Evolutionary conservation across 2,888 invertebrate species (phyloP).

Genomic region (Phyllotreta striolata): DNA sequence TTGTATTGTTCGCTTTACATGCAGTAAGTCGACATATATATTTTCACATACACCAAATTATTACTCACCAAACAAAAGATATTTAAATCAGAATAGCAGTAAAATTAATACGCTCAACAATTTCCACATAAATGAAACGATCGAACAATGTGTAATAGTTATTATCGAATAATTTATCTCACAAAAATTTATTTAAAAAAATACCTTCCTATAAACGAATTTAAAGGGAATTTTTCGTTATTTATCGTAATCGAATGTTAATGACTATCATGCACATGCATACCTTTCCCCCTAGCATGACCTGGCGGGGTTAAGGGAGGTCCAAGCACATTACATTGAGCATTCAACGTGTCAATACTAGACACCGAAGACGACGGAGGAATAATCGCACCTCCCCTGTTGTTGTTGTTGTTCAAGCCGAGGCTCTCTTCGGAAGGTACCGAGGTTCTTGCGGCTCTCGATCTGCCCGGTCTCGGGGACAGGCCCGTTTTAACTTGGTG

Average conservation of each 20-base stretch:
- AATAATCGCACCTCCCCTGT: constrained; percentile 56
- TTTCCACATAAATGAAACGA: constrained; percentile 3
- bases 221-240: no score
- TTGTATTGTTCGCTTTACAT: constrained; percentile 10
- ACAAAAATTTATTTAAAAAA: neutral
- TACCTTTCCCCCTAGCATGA: constrained; percentile 59
- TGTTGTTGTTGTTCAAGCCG: constrained; percentile 60
- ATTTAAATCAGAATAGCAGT: no score
- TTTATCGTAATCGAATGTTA: neutral
- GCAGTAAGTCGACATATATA: neutral
- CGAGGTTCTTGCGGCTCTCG: constrained; percentile 64
- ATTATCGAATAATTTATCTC: neutral
- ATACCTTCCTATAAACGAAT: neutral
- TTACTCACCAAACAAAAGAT: no score
- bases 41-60: no score
- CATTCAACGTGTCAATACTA: constrained; percentile 63
- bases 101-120: no score
- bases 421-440: constrained; percentile 69
- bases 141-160: neutral
- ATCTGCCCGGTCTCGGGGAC: constrained; percentile 63
- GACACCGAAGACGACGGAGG: constrained; percentile 65
- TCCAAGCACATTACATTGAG: constrained; percentile 54
- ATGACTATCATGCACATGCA: constrained; percentile 45
- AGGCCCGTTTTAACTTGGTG: constrained; percentile 60
- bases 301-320: constrained; percentile 57